Evolutionary conservation across 1,140 invertebrate genomes (phyloP).

Genomic region (Drosophila punjabiensis): DNA sequence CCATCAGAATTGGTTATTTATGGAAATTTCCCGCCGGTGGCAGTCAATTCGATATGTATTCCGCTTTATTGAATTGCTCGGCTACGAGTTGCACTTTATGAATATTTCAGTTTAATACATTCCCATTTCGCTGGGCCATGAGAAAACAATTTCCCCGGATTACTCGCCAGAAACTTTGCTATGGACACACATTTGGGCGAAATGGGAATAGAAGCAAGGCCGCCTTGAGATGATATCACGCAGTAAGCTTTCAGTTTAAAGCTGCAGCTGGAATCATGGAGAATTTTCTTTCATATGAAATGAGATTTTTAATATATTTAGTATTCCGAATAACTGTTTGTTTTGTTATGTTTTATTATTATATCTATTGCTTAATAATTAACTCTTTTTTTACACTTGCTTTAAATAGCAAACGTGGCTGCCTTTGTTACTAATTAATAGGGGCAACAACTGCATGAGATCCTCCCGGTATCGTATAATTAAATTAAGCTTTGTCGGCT

Average conservation of each 20-base stretch:
- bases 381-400: neutral
- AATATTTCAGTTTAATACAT: conserved; percentile 50
- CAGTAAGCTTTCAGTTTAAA: neutral
- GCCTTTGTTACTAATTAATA: conserved; percentile 8
- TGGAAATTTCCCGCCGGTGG: conserved; percentile 36
- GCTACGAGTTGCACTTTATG: conserved; percentile 37
- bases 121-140: conserved; percentile 17
- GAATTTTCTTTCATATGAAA: neutral
- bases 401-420: neutral
- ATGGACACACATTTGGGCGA: conserved; percentile 3
- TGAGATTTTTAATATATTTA: neutral
- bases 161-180: conserved; percentile 36
- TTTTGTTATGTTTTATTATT: neutral
- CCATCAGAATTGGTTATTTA: conserved; percentile 55
- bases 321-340: neutral
- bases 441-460: conserved; percentile 8
- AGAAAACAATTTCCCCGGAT: conserved; percentile 44
- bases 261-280: neutral
- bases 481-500: conserved; percentile 34
- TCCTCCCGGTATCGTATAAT: conserved; percentile 19
- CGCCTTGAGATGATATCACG: neutral
- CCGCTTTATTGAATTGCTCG: conserved; percentile 53
- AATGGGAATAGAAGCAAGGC: neutral
- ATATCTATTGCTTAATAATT: no score
- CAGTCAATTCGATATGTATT: conserved; percentile 41